Conservation (phyloP, 2,888 invertebrate genomes). For the Hydriomena furcata region DNA sequence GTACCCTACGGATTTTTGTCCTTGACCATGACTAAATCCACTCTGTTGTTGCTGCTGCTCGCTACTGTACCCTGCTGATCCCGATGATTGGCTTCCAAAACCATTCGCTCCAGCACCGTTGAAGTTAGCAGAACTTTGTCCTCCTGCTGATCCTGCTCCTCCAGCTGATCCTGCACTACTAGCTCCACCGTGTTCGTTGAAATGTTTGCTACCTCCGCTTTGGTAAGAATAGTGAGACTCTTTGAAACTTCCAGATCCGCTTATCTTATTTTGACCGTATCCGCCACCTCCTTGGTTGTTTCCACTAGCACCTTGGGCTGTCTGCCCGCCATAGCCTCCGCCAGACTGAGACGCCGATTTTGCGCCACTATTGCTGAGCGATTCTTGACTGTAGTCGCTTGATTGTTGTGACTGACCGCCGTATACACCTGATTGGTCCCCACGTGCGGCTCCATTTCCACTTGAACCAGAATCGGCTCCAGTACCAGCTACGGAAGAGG, state of each 20-base stretch:
- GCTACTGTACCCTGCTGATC: slow-evolving; percentile 21
- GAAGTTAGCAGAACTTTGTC: slow-evolving; percentile 13
- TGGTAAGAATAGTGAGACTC: slow-evolving; percentile 33
- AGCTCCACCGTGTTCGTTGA: slow-evolving; percentile 4
- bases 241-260: slow-evolving; percentile 30
- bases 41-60: slow-evolving; percentile 14
- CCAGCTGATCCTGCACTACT: background rate
- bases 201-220: slow-evolving; percentile 23
- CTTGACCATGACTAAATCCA: slow-evolving; percentile 9
- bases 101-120: background rate
- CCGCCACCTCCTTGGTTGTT: background rate
- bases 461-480: slow-evolving; percentile 11
- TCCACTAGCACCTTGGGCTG: slow-evolving; percentile 14
- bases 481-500: slow-evolving; percentile 35
- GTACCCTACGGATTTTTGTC: background rate
- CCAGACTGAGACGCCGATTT: background rate
- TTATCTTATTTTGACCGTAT: slow-evolving; percentile 21
- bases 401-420: slow-evolving; percentile 4
- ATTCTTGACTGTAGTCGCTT: slow-evolving; percentile 6
- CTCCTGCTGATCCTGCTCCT: slow-evolving; percentile 4
- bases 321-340: slow-evolving; percentile 14
- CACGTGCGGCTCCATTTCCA: background rate
- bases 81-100: slow-evolving; percentile 14
- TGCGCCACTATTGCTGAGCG: slow-evolving; percentile 3
- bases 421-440: slow-evolving; percentile 1